Percentiles rank a stretch among this genome's conserved stretches.
phyloP scores from a whole-genome alignment of 2,113 vertebrate species.

The Nothoprocta perdicaria region DNA sequence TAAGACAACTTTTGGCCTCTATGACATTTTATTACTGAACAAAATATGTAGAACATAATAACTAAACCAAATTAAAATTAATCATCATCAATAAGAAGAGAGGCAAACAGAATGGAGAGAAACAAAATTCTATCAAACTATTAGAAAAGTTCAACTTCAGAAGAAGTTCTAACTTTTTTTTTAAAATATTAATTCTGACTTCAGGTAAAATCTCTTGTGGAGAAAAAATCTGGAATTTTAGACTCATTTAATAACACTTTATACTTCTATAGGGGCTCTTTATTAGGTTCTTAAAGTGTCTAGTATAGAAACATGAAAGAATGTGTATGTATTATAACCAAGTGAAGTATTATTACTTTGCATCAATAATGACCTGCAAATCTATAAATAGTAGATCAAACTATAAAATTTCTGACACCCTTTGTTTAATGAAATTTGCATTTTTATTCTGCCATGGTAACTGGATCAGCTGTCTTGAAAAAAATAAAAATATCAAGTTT shows the following conservation, averaged over 20 bases:
- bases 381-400: constrained; percentile 35
- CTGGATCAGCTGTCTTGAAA: neutral
- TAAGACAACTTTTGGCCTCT: neutral
- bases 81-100: neutral
- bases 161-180: neutral
- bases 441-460: neutral
- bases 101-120: neutral
- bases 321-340: constrained; percentile 15
- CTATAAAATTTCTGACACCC: neutral
- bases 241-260: constrained; percentile 41
- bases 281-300: constrained; percentile 9
- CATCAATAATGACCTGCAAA: constrained; percentile 16
- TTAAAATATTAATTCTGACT: constrained; percentile 23
- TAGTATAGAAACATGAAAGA: constrained; percentile 6
- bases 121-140: neutral
- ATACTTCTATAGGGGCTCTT: neutral
- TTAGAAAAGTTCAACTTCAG: neutral
- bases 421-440: neutral
- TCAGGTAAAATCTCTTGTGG: neutral
- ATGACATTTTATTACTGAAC: constrained; percentile 9
- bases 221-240: constrained; percentile 46
- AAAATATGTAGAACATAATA: neutral
- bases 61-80: constrained; percentile 2
- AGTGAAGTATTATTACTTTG: constrained; percentile 8
- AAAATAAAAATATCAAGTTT: neutral